A percentile compares a stretch with the other conserved stretches of the same genome.
Evolutionary conservation across 1,140 invertebrate species (phyloP).

Genomic region (Zaprionus nigranus): DNA sequence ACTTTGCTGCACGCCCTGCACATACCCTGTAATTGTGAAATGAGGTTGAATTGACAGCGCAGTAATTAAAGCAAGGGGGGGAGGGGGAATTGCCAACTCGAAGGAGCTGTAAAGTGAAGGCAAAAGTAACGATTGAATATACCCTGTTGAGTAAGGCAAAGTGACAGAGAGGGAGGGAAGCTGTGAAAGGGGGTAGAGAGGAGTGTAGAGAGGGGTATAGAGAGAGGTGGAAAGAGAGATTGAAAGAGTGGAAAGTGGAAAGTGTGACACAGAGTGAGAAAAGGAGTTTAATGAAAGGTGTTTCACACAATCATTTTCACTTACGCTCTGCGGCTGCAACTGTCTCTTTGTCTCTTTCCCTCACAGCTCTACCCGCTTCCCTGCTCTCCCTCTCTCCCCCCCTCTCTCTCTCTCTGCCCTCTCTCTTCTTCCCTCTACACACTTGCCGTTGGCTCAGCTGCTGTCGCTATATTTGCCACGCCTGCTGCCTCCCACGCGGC

Average conservation of each 20-base stretch:
- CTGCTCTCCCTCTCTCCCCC: background rate
- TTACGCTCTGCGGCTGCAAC: constrained; percentile 11
- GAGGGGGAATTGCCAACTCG: no score
- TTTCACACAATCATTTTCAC: constrained; percentile 26
- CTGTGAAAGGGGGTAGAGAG: background rate
- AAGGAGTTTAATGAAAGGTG: background rate
- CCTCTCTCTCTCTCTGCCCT: background rate
- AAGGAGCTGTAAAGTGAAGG: no score
- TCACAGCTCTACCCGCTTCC: no score
- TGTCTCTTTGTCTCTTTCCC: background rate
- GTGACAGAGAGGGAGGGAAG: background rate
- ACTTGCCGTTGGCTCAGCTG: constrained; percentile 4
- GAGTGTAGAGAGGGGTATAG: background rate
- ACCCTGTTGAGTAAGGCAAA: background rate
- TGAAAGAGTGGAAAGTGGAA: background rate
- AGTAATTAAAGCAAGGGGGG: no score
- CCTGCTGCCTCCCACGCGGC: background rate
- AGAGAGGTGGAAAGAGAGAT: background rate
- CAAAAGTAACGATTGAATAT: background rate
- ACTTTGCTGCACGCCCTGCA: background rate
- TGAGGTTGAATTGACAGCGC: background rate
- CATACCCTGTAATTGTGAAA: constrained; percentile 9
- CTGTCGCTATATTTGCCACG: background rate
- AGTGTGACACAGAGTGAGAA: background rate
- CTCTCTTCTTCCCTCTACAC: background rate